These are phyloP conservation scores for Distichodus sexfasciatus DNA, from an alignment of 2,797 vertebrate genomes.

Conservation along the genomic window DNA sequence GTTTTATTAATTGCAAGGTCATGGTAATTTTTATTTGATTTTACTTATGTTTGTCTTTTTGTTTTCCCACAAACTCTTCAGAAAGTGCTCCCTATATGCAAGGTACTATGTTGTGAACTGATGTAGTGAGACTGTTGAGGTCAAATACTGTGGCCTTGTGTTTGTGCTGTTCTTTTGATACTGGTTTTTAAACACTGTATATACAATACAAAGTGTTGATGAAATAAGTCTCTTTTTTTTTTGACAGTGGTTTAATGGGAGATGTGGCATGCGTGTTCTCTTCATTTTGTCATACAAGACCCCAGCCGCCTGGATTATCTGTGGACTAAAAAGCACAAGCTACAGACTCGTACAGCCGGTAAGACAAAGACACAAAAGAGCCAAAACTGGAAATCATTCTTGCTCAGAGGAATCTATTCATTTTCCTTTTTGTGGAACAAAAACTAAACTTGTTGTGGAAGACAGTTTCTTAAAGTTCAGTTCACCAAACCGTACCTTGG, in stretches of 20 bases:
- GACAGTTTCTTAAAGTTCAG: neutral
- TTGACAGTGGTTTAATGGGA: conserved; percentile 44
- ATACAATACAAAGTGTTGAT: too few species aligned
- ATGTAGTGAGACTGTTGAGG: conserved; percentile 9
- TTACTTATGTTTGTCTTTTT: conserved; percentile 8
- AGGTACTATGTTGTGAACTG: conserved; percentile 33
- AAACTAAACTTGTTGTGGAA: conserved; percentile 21
- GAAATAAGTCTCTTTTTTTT: neutral
- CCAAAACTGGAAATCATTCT: conserved; percentile 10
- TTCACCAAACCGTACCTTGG: neutral
- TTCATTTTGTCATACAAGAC: conserved; percentile 18
- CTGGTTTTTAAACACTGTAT: neutral
- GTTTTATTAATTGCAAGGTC: conserved; percentile 6
- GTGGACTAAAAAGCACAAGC: conserved; percentile 35
- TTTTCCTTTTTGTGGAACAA: conserved; percentile 23
- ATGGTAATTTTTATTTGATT: neutral
- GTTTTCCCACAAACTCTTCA: conserved; percentile 23
- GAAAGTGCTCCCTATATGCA: conserved; percentile 34
- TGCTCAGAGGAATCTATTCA: conserved; percentile 6
- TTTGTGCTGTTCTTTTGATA: neutral
- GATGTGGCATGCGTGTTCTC: neutral
- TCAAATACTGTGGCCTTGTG: neutral
- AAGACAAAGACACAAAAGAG: conserved; percentile 17
- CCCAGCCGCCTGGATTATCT: conserved; percentile 37
- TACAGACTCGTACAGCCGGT: conserved; percentile 1